Conservation (phyloP, 2,113 vertebrate species). For the Rhea americana region DNA sequence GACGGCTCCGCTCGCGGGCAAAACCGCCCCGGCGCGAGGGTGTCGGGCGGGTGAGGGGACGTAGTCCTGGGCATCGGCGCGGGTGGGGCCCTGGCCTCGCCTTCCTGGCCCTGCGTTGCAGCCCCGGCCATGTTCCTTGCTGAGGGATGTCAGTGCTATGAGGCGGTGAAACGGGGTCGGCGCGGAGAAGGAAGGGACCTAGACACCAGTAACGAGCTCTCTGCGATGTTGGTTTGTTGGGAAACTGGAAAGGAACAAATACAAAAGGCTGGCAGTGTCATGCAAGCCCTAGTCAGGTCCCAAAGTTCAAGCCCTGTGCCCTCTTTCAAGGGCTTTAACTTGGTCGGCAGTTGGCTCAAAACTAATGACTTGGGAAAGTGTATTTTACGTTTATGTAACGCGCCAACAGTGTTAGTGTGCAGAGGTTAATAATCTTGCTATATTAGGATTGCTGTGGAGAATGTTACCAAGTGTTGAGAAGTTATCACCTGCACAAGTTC, state of each 20-base stretch:
- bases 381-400: neutral
- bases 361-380: accelerated
- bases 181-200: accelerated
- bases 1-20: accelerated
- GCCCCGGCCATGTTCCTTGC: neutral
- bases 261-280: accelerated
- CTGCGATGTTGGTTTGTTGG: accelerated
- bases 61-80: accelerated
- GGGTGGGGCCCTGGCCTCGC: neutral
- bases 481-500: too few relatives aligned
- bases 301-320: too few relatives aligned
- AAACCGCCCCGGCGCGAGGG: too few relatives aligned
- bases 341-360: neutral
- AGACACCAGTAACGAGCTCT: accelerated
- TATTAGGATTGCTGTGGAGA: neutral
- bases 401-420: accelerated
- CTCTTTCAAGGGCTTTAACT: neutral
- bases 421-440: accelerated
- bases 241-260: neutral
- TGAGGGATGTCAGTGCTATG: neutral
- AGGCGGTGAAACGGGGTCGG: neutral
- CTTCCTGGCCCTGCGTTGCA: too few relatives aligned
- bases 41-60: too few relatives aligned
- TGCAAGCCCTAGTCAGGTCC: accelerated
- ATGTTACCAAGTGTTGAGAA: neutral